These are phyloP conservation scores for Zaprionus nigranus DNA, from an alignment of 1,140 invertebrate genomes.

Conservation along the genomic window DNA sequence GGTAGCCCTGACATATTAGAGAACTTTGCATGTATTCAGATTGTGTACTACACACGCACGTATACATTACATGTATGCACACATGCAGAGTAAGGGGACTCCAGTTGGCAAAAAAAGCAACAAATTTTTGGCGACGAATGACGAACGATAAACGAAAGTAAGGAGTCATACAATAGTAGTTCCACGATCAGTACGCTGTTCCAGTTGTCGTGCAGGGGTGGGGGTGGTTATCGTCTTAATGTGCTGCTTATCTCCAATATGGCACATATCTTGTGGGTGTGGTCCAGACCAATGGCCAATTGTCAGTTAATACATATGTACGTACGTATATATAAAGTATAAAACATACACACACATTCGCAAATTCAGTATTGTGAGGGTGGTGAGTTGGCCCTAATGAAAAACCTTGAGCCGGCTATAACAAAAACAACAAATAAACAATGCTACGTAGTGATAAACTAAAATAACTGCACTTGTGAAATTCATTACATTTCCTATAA, in stretches of 20 bases:
- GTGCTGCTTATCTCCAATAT: conserved; percentile 58
- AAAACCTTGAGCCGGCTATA: conserved; percentile 17
- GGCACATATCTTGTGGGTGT: conserved; percentile 66
- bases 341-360: conserved; percentile 1
- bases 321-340: not conserved
- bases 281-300: conserved; percentile 51
- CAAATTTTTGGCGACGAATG: conserved; percentile 16
- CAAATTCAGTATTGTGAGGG: not conserved
- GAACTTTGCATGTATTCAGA: conserved; percentile 1
- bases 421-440: conserved; percentile 12
- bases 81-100: conserved; percentile 11
- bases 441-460: not conserved
- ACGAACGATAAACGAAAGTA: conserved; percentile 16
- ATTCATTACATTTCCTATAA: not conserved
- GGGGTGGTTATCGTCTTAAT: conserved; percentile 42
- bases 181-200: not conserved
- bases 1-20: conserved; percentile 32
- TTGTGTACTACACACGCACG: conserved; percentile 22
- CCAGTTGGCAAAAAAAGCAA: conserved; percentile 39
- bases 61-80: conserved; percentile 6
- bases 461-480: not conserved
- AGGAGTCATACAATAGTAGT: not conserved
- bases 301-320: conserved; percentile 10
- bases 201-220: conserved; percentile 2
- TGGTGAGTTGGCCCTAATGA: conserved; percentile 25